Base-by-base conservation (phyloP, 2,888 invertebrate genomes). In the Machimus atricapillus region DNA sequence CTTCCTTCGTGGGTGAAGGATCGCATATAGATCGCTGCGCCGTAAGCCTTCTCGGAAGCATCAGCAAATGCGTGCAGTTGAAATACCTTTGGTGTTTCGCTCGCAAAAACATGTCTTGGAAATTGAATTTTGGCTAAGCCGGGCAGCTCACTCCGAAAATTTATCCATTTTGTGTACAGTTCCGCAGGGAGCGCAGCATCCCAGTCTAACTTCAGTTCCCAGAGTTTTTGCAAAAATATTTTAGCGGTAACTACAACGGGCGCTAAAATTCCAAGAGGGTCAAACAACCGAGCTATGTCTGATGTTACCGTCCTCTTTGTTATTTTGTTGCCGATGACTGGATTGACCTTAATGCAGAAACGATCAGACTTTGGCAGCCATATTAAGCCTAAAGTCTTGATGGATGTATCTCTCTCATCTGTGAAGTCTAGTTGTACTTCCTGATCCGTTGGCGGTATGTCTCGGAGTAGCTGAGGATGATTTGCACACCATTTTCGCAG, bases 401-500 rank as follows among this genome's bases (percentile, higher is more conserved):
- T 78, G 43, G 14, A 12, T 31, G 12, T 14, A 52, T 87, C 86
- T 2, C 0, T n/a, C 23, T 19, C 7, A n/a, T 52, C 19, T 19
- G 23, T 40, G 14, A 78, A 40, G 23, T 78, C 46, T 6, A 34
- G 6, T 37, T 37, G n/a, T 34, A 37, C 4, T 37, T 31, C 77
- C n/a, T 37, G 19, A n/a, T 77, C 77, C 19, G 2, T 8, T 16
- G 16, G 31, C 2, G 77, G 23, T 9, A 88, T 52, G 27, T 37
- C 56, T 76, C 31, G 19, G 1, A 87, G 43, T 7, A 87, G 19
- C 27, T 85, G 76, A 16, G 58, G 66, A 76, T 88, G 78, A 58
- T 87, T 87, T 6, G 86, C 23, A 77, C 78, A 73, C 86, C 86
- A 87, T 79, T 87, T 88, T 40, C 82, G 86, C 14, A 88, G 46